Conservation (phyloP, 2,797 vertebrate species). For the Dendrocincla tyrannina region DNA sequence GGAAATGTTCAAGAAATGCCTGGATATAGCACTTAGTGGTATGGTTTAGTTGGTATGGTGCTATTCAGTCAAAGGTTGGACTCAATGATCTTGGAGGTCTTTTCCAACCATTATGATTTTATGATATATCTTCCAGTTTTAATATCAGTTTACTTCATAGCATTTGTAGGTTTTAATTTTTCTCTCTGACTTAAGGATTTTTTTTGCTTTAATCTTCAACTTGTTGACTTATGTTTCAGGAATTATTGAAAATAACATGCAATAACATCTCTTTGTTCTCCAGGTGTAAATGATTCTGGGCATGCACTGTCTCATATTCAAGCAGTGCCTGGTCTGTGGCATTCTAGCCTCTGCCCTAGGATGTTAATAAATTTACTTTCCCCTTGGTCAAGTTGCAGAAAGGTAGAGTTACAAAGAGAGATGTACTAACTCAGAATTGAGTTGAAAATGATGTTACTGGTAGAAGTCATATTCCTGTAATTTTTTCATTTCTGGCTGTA, state of each 20-base stretch:
- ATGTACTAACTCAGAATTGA: neutral
- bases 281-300: neutral
- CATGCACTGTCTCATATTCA: neutral
- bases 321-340: neutral
- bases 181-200: neutral
- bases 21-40: neutral
- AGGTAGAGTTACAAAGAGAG: neutral
- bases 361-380: neutral
- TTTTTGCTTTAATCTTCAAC: neutral
- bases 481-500: neutral
- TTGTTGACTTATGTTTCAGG: neutral
- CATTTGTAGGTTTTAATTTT: neutral
- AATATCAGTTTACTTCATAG: neutral
- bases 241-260: neutral
- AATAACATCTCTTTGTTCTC: neutral
- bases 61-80: neutral
- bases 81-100: neutral
- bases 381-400: neutral
- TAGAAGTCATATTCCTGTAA: neutral
- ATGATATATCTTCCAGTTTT: neutral
- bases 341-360: neutral
- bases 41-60: neutral
- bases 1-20: neutral
- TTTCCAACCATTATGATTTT: neutral
- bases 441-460: neutral